phyloP scores from a whole-genome alignment of 2,797 vertebrate genomes.

The Podarcis lilfordi region DNA sequence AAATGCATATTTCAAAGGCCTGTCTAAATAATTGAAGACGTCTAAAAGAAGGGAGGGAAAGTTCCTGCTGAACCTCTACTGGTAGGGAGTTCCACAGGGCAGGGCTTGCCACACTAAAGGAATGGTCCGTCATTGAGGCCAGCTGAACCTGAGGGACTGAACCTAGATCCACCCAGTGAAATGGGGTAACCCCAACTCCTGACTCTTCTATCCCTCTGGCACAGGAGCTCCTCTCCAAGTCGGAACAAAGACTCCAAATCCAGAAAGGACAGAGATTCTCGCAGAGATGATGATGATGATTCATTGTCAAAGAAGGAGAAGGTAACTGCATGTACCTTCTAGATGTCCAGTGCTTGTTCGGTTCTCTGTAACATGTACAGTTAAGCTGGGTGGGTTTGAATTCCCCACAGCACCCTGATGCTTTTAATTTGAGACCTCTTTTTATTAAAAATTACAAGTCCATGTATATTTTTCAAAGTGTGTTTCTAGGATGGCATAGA shows the following conservation, averaged over 20 bases:
- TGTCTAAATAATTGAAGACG: no score
- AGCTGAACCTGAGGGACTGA: no score
- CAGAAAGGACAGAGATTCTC: slow-evolving; percentile 87
- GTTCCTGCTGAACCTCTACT: no score
- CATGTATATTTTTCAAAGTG: neutral
- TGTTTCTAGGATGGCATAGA: neutral
- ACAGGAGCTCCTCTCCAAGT: slow-evolving; percentile 87
- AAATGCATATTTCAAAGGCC: no score
- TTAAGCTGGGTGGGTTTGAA: neutral
- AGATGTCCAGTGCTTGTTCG: neutral
- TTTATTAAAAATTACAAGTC: neutral
- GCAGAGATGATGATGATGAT: slow-evolving; percentile 89
- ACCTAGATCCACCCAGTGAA: no score
- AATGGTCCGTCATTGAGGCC: no score
- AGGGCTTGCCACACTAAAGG: no score
- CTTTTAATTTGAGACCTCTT: neutral
- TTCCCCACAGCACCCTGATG: neutral
- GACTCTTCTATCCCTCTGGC: slow-evolving; percentile 6
- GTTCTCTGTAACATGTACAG: neutral
- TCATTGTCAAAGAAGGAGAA: slow-evolving; percentile 90
- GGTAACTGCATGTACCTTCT: slow-evolving; percentile 69
- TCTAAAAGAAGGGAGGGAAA: no score
- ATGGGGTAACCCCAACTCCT: neutral
- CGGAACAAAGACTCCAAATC: slow-evolving; percentile 87
- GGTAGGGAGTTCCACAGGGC: no score